Evolutionary conservation across 37 sponge, comb jelly and placozoan genomes (phyloP).

Genomic region (Petrosia ficiformis): DNA sequence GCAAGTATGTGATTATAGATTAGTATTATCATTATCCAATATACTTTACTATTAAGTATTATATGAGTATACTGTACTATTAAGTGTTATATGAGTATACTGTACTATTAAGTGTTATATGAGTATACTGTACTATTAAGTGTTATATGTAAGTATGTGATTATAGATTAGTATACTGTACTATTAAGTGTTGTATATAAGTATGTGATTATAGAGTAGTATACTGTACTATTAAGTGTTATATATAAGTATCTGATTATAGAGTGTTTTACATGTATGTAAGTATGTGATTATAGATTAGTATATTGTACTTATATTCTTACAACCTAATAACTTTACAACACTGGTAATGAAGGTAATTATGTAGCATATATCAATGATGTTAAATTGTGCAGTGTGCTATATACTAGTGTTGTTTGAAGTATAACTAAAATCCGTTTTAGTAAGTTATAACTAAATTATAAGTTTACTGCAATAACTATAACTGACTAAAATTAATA

Average conservation of each 20-base stretch:
- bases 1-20: slow-evolving; percentile 54
- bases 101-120: not conserved
- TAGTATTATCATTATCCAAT: not conserved
- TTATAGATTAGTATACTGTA: not conserved
- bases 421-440: too few species aligned
- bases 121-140: not conserved
- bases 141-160: not conserved
- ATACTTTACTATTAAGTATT: not conserved
- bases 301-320: too few species aligned
- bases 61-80: not conserved
- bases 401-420: too few species aligned
- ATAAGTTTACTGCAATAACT: too few species aligned
- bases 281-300: too few species aligned
- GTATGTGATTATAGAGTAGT: not conserved
- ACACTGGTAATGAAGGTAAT: too few species aligned
- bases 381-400: too few species aligned
- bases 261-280: not conserved
- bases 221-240: not conserved
- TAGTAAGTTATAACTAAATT: too few species aligned
- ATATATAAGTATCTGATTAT: not conserved
- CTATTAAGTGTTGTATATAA: not conserved
- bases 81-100: not conserved
- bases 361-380: too few species aligned
- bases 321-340: too few species aligned
- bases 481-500: too few species aligned